These are phyloP conservation scores for Himalopsyche japonica DNA, from an alignment of 2,888 invertebrate species.

Conservation along the genomic window DNA sequence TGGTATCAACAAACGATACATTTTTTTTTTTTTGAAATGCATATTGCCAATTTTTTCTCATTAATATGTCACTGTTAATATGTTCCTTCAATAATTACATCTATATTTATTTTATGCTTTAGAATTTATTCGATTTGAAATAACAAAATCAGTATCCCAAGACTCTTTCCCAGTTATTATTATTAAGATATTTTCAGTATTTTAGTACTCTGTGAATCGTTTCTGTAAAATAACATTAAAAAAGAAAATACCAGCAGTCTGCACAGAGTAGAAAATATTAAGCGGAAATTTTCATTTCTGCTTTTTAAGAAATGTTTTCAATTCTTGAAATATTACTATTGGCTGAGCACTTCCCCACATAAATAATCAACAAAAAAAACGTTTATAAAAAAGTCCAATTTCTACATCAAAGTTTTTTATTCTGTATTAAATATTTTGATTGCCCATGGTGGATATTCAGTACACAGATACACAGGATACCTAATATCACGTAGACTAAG, in stretches of 20 bases:
- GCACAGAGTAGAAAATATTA: not conserved
- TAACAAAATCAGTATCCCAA: not conserved
- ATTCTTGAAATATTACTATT: slow-evolving; percentile 31
- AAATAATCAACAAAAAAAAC: not conserved
- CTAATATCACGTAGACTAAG: too few relatives aligned
- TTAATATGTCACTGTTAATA: too few relatives aligned
- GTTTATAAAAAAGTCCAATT: not conserved
- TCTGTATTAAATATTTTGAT: too few relatives aligned
- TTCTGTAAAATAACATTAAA: not conserved
- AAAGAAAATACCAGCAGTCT: not conserved
- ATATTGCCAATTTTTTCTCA: too few relatives aligned
- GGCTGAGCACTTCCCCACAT: slow-evolving; percentile 13
- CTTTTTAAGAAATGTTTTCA: slow-evolving; percentile 1
- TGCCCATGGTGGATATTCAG: too few relatives aligned
- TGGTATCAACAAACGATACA: too few relatives aligned
- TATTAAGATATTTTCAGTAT: not conserved
- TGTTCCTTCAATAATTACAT: too few relatives aligned
- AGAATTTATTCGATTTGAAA: too few relatives aligned
- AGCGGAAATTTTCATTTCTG: not conserved
- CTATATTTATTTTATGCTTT: too few relatives aligned
- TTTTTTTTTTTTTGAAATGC: too few relatives aligned
- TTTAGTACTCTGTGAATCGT: not conserved
- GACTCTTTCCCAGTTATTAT: not conserved
- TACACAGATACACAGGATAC: too few relatives aligned
- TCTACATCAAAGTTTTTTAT: too few relatives aligned